Conservation (phyloP, 2,888 invertebrate species). For the Drosophila nigricruria region DNA sequence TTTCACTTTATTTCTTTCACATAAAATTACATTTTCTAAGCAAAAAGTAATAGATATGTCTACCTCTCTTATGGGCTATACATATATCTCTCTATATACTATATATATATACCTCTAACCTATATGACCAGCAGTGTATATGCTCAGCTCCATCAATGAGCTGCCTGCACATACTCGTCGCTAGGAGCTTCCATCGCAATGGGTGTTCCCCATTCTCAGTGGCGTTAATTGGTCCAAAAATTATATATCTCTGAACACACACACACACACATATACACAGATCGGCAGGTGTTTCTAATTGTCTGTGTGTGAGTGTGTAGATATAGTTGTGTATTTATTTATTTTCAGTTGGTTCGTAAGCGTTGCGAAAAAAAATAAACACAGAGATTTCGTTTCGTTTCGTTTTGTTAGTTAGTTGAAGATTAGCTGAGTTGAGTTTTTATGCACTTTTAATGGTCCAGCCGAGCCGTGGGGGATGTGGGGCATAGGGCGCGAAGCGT, state of each 20-base stretch:
- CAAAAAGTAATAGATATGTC: neutral
- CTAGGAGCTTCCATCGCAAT: conserved; percentile 20
- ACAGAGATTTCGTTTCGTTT: conserved; percentile 29
- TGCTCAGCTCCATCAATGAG: conserved; percentile 1
- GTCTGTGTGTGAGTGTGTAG: neutral
- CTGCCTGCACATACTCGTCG: neutral
- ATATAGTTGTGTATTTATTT: conserved; percentile 54
- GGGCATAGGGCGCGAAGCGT: neutral
- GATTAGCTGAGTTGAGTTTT: conserved; percentile 41
- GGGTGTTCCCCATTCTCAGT: conserved; percentile 56
- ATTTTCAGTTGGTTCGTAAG: conserved; percentile 45
- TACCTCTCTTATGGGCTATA: no score
- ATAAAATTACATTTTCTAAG: neutral
- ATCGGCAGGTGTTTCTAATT: conserved; percentile 1
- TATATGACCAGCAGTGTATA: neutral
- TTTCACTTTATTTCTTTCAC: no score
- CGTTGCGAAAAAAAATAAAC: conserved; percentile 71
- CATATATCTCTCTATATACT: no score
- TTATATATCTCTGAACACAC: conserved; percentile 26
- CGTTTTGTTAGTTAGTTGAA: conserved; percentile 28
- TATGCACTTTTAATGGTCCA: conserved; percentile 59
- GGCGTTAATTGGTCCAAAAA: conserved; percentile 65
- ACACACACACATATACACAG: neutral
- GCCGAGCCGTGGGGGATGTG: conserved; percentile 4
- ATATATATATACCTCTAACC: no score